These are phyloP conservation scores for Cathartes aura DNA, from an alignment of 2,113 vertebrate species.

Conservation along the genomic window DNA sequence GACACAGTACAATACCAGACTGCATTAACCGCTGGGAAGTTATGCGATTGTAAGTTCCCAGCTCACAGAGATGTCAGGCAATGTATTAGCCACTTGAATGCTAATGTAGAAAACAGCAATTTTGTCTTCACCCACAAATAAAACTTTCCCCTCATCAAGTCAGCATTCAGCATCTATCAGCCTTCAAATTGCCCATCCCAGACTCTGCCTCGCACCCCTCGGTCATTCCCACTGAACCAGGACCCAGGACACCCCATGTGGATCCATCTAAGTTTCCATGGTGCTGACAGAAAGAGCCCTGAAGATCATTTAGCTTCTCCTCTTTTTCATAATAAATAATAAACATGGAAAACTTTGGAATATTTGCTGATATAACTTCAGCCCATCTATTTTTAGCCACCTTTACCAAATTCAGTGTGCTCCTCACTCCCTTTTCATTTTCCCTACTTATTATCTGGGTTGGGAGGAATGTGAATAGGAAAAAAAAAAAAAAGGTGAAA, in stretches of 20 bases:
- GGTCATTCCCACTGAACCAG: background rate
- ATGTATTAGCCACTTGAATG: background rate
- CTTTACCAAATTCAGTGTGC: background rate
- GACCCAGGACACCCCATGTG: background rate
- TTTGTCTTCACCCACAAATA: background rate
- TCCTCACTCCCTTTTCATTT: background rate
- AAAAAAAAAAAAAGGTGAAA: background rate
- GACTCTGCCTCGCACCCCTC: accelerated
- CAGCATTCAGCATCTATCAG: background rate
- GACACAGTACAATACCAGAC: background rate
- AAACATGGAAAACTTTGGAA: background rate
- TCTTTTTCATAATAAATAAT: background rate
- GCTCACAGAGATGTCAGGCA: background rate
- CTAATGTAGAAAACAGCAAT: background rate
- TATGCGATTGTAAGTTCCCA: background rate
- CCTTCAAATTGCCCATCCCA: background rate
- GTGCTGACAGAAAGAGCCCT: background rate
- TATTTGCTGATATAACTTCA: background rate
- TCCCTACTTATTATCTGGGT: background rate
- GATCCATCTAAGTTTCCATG: background rate
- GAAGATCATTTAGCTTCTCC: background rate
- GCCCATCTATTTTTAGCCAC: background rate
- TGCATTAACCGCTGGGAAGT: background rate
- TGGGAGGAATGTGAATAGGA: background rate
- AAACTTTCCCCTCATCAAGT: background rate